Percentiles rank a stretch among this genome's conserved stretches.
These are phyloP conservation scores for Hylyphantes graminicola DNA, from an alignment of 1,140 invertebrate genomes.

Conservation along the genomic window DNA sequence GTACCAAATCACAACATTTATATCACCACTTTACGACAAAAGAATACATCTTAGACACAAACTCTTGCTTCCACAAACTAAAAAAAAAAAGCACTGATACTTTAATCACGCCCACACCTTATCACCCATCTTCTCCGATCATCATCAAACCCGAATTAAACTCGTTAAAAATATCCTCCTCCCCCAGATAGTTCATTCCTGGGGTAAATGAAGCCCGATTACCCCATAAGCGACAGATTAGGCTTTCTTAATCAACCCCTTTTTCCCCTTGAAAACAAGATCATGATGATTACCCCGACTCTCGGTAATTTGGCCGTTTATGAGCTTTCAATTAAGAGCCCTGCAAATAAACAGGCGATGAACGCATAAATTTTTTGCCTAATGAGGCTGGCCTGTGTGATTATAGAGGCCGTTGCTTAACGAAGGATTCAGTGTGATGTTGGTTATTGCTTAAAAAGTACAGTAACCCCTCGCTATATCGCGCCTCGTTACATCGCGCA, in stretches of 20 bases:
- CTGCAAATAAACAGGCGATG: constrained; percentile 24
- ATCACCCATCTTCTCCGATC: neutral
- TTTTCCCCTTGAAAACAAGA: constrained; percentile 22
- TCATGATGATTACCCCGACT: constrained; percentile 34
- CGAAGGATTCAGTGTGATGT: constrained; percentile 21
- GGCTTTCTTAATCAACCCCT: constrained; percentile 39
- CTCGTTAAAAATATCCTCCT: neutral
- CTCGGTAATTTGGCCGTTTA: constrained; percentile 12
- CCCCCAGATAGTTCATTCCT: neutral
- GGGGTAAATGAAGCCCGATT: constrained; percentile 39
- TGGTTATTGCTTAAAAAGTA: too few relatives aligned
- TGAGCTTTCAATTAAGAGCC: constrained; percentile 41
- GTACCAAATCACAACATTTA: too few relatives aligned
- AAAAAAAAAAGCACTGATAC: neutral
- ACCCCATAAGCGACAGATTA: constrained; percentile 38
- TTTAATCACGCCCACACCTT: constrained; percentile 2
- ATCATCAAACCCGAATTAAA: constrained; percentile 17
- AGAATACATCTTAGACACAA: too few relatives aligned
- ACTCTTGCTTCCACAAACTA: too few relatives aligned
- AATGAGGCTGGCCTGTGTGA: constrained; percentile 14
- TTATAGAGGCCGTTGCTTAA: constrained; percentile 25
- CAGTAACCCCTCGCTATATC: too few relatives aligned
- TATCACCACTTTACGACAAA: too few relatives aligned
- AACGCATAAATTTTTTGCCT: neutral
- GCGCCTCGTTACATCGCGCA: too few relatives aligned